A percentile compares a stretch with the other conserved stretches of the same genome.
Conservation (phyloP, 2,113 vertebrate genomes). For the Heptranchias perlo region DNA sequence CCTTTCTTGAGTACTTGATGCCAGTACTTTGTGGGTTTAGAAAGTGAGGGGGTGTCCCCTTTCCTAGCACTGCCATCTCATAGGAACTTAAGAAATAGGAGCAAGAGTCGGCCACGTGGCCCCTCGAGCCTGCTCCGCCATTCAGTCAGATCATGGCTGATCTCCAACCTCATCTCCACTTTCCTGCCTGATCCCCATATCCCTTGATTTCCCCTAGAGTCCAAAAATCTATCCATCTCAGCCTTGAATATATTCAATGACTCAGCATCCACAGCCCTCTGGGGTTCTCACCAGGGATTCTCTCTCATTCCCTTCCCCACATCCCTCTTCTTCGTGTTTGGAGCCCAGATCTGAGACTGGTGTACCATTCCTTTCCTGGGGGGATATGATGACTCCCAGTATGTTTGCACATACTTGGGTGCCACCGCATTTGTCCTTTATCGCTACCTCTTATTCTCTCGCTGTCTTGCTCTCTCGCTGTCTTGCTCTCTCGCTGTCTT, state of each 20-base stretch:
- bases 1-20: neutral
- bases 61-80: neutral
- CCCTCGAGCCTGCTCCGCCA: too few species aligned
- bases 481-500: neutral
- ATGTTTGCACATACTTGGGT: neutral
- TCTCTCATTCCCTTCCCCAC: conserved; percentile 58
- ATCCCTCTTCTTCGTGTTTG: conserved; percentile 49
- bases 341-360: conserved; percentile 40
- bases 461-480: too few species aligned
- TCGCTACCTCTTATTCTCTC: neutral
- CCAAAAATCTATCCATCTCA: too few species aligned
- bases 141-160: too few species aligned
- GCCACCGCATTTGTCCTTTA: neutral
- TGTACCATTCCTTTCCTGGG: neutral
- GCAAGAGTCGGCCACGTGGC: too few species aligned
- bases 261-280: too few species aligned
- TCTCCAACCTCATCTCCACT: too few species aligned
- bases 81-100: too few species aligned
- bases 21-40: conserved; percentile 21
- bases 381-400: neutral
- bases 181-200: too few species aligned
- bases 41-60: neutral
- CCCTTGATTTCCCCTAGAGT: too few species aligned
- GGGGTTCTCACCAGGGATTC: conserved; percentile 45
- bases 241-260: too few species aligned